Conservation (phyloP, 2,888 invertebrate genomes). For the Phengaris arion region DNA sequence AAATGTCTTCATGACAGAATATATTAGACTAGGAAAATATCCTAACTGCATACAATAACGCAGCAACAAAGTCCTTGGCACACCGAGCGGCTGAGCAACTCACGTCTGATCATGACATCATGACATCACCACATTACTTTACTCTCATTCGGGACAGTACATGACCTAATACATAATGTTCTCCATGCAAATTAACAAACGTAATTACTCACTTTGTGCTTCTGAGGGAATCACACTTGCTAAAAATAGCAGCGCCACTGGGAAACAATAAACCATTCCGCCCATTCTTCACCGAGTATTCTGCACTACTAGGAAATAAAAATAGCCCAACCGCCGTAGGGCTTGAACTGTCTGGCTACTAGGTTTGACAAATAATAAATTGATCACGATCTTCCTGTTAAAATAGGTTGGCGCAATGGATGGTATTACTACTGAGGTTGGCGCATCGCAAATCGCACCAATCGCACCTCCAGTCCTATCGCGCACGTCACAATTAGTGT, state of each 20-base stretch:
- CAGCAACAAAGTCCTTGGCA: conserved; percentile 16
- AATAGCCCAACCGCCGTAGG: background rate
- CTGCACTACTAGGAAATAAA: conserved; percentile 2
- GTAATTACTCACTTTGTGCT: conserved; percentile 58
- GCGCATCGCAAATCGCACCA: conserved; percentile 5
- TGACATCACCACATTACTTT: conserved; percentile 47
- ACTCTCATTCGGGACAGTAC: conserved; percentile 6
- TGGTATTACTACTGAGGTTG: background rate
- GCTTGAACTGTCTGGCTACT: background rate
- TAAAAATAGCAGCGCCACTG: conserved; percentile 62
- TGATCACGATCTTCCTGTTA: background rate
- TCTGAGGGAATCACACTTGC: conserved; percentile 53
- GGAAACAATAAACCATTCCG: conserved; percentile 41
- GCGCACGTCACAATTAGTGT: conserved; percentile 7
- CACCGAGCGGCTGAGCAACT: conserved; percentile 1
- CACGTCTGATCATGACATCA: conserved; percentile 48
- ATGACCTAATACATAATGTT: conserved; percentile 4
- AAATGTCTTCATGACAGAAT: background rate
- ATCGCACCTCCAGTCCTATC: conserved; percentile 3
- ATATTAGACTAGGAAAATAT: background rate
- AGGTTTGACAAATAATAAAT: background rate
- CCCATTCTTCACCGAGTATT: conserved; percentile 37
- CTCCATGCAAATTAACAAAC: conserved; percentile 10
- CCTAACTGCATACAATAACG: background rate
- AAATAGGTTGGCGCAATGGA: background rate